Percentiles rank a stretch among this genome's conserved stretches.
Conservation (phyloP, 2,797 vertebrate genomes). For the Pristis pectinata region DNA sequence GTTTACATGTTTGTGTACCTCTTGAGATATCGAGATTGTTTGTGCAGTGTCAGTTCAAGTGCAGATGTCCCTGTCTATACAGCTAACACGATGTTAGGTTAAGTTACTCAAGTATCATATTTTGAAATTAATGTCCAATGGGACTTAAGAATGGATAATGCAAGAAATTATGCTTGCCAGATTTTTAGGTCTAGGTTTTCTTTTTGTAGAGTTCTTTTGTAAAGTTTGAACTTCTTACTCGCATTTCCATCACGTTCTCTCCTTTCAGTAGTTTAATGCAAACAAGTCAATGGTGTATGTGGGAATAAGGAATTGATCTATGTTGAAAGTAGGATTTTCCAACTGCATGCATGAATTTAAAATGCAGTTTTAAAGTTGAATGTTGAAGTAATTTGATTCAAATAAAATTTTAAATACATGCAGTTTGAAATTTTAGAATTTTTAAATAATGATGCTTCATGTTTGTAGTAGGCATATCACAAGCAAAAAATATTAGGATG, state of each 20-base stretch:
- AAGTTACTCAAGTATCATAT: neutral
- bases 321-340: neutral
- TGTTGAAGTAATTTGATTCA: neutral
- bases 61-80: constrained; percentile 13
- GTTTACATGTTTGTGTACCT: constrained; percentile 14
- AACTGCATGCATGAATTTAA: neutral
- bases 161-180: neutral
- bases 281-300: neutral
- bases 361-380: neutral
- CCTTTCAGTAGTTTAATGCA: neutral
- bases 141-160: neutral
- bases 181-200: neutral
- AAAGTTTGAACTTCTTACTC: neutral
- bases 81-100: neutral
- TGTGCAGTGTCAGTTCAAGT: neutral
- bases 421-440: neutral
- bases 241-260: neutral
- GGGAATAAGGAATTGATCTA: neutral
- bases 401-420: neutral
- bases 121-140: neutral
- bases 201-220: neutral
- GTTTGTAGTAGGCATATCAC: neutral
- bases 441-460: neutral
- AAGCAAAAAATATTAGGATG: neutral
- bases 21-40: constrained; percentile 16